phyloP scores from a whole-genome alignment of 2,113 vertebrate genomes.

The Indri indri region DNA sequence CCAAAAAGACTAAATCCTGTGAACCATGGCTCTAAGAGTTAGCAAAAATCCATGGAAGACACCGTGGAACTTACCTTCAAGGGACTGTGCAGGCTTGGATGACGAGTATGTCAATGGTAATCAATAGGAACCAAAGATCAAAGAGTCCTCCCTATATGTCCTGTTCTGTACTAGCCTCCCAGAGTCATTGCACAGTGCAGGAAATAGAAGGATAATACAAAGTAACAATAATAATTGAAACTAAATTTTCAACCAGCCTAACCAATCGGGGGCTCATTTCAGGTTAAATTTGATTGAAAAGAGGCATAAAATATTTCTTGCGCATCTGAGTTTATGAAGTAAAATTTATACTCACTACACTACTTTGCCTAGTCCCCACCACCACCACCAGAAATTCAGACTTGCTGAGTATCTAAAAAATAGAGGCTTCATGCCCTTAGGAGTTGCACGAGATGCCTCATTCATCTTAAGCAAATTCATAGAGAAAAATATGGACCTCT shows the following conservation, averaged over 20 bases:
- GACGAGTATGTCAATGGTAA: background rate
- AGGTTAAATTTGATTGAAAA: background rate
- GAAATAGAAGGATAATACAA: background rate
- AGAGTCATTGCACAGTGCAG: background rate
- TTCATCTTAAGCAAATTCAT: background rate
- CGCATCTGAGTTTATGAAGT: background rate
- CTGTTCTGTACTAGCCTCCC: background rate
- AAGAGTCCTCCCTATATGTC: background rate
- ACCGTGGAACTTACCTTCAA: background rate
- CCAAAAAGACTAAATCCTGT: background rate
- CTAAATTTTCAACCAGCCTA: background rate
- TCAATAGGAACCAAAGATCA: background rate
- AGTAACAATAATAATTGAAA: background rate
- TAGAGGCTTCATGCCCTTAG: background rate
- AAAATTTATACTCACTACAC: background rate
- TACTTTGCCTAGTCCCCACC: background rate
- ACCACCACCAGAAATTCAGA: background rate
- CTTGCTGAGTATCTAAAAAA: background rate
- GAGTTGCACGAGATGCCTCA: background rate
- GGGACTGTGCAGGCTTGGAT: background rate
- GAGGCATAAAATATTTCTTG: conserved; percentile 2
- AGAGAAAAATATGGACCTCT: conserved; percentile 2
- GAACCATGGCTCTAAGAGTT: background rate
- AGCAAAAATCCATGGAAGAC: background rate
- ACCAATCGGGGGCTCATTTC: background rate